phyloP scores from a whole-genome alignment of 2,888 invertebrate genomes.

The Andrena marginata region DNA sequence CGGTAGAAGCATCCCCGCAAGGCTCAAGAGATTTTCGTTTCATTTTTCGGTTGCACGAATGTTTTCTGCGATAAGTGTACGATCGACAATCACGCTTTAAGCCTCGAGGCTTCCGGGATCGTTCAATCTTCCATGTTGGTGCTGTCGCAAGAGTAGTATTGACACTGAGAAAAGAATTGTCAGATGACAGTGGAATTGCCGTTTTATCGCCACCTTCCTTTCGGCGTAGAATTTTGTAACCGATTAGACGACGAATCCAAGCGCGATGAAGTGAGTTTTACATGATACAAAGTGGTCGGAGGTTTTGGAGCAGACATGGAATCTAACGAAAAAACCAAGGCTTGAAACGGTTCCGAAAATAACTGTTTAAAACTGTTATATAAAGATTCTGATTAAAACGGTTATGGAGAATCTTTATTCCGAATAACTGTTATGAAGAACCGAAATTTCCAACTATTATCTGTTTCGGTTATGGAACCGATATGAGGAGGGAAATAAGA shows the following conservation, averaged over 20 bases:
- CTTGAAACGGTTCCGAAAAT: too few relatives aligned
- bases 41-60: slow-evolving; percentile 1
- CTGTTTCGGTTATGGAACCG: too few relatives aligned
- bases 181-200: slow-evolving; percentile 21
- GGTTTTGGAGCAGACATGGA: neutral
- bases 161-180: slow-evolving; percentile 17
- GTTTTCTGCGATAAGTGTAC: slow-evolving; percentile 67
- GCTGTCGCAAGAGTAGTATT: slow-evolving; percentile 38
- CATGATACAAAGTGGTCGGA: slow-evolving; percentile 14
- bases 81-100: slow-evolving; percentile 82
- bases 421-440: too few relatives aligned
- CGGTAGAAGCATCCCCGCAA: slow-evolving; percentile 25
- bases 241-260: neutral
- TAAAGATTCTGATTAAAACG: too few relatives aligned
- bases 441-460: too few relatives aligned
- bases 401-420: too few relatives aligned
- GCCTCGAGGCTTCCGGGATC: slow-evolving; percentile 72
- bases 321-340: too few relatives aligned
- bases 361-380: too few relatives aligned
- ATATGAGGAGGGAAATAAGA: too few relatives aligned
- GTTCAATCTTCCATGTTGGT: slow-evolving; percentile 58
- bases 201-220: slow-evolving; percentile 17
- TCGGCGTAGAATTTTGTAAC: neutral
- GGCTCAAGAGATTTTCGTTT: slow-evolving; percentile 6
- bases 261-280: slow-evolving; percentile 26